Evolutionary conservation across 2,797 vertebrate species (phyloP).

Genomic region (Anguilla obscura): DNA sequence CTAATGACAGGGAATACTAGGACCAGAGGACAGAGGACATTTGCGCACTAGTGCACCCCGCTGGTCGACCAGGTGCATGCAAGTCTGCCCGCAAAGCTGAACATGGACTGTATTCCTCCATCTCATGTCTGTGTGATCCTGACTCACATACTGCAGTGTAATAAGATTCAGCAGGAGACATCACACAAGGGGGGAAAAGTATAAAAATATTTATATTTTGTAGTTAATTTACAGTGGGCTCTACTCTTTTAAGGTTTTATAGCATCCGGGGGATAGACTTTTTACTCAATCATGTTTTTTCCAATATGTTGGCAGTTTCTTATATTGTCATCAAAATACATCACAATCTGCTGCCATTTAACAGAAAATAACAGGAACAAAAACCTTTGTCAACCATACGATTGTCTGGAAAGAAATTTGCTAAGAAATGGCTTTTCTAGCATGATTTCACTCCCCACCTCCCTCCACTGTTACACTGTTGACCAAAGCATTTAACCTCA

Average conservation of each 20-base stretch:
- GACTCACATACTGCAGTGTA: too few species aligned
- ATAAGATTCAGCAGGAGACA: too few species aligned
- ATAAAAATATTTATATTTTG: not conserved
- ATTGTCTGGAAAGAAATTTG: not conserved
- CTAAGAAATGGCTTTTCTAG: not conserved
- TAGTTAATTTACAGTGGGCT: not conserved
- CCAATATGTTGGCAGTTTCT: not conserved
- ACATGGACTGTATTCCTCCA: too few species aligned
- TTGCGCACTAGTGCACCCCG: too few species aligned
- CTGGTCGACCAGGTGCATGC: too few species aligned
- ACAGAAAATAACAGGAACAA: not conserved
- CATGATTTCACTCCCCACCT: not conserved
- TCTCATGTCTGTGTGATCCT: too few species aligned
- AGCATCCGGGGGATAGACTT: not conserved
- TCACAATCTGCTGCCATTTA: not conserved
- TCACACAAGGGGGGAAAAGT: too few species aligned
- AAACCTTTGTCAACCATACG: not conserved
- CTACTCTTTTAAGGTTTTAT: not conserved
- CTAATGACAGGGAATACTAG: too few species aligned
- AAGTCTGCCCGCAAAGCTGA: too few species aligned
- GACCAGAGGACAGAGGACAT: too few species aligned
- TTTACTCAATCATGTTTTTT: not conserved
- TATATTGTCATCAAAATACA: not conserved
- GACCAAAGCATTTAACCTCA: conserved; percentile 20
- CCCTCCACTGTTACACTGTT: not conserved